Percentiles rank a stretch among this genome's conserved stretches.
Evolutionary conservation across 2,888 invertebrate genomes (phyloP).

Genomic region (Amphipoea lucens): DNA sequence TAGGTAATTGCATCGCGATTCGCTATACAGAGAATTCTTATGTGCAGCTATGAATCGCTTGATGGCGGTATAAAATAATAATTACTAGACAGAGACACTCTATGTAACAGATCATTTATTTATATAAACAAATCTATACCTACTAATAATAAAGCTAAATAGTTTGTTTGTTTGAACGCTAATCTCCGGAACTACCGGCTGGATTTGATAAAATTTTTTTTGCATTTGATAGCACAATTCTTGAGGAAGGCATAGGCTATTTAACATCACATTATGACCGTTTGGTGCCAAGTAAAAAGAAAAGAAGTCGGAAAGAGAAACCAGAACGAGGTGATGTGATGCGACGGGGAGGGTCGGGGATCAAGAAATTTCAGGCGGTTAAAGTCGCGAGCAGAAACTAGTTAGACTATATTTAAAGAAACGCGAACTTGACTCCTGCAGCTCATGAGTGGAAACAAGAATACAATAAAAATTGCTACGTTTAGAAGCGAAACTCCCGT

Average conservation of each 20-base stretch:
- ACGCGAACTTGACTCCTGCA: no score
- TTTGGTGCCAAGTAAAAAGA: neutral
- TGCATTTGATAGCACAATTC: neutral
- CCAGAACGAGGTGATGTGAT: no score
- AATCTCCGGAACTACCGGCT: neutral
- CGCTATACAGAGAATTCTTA: slow-evolving; percentile 21
- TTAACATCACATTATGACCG: neutral
- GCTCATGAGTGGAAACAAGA: neutral
- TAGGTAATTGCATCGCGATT: slow-evolving; percentile 5
- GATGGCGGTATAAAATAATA: slow-evolving; percentile 24
- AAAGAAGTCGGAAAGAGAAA: no score
- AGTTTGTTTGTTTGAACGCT: neutral
- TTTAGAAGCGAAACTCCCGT: neutral
- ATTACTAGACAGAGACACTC: slow-evolving; percentile 6
- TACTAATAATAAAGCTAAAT: neutral
- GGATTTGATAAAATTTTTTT: neutral
- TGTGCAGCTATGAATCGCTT: slow-evolving; percentile 5
- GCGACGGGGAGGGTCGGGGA: no score
- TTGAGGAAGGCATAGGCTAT: neutral
- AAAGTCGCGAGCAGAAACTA: no score
- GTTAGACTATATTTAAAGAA: neutral
- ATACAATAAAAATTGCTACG: neutral
- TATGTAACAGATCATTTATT: neutral
- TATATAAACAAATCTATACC: neutral
- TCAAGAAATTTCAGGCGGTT: neutral